Evolutionary conservation across 2,888 invertebrate species (phyloP).

Genomic region (Oxyscelio sp.): DNA sequence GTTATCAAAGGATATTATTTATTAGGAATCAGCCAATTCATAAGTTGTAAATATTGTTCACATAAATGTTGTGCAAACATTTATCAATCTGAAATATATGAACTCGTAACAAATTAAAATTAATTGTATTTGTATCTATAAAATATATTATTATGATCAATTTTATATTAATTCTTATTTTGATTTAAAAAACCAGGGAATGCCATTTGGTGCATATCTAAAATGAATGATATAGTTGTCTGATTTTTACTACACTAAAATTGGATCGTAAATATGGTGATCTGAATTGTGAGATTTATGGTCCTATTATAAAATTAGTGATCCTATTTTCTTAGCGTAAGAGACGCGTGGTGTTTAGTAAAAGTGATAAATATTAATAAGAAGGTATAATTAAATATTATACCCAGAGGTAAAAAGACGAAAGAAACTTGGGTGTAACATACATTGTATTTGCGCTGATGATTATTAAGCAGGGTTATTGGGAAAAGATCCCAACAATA

Average conservation of each 20-base stretch:
- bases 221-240: constrained; percentile 12
- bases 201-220: no score
- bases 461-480: background rate
- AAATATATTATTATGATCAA: no score
- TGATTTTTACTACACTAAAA: constrained; percentile 6
- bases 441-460: constrained; percentile 1
- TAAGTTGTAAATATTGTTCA: no score
- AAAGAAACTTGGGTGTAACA: background rate
- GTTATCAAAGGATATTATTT: no score
- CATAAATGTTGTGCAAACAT: no score
- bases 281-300: background rate
- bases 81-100: no score
- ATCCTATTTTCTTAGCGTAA: constrained; percentile 6
- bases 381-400: background rate
- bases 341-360: constrained; percentile 10
- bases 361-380: constrained; percentile 28
- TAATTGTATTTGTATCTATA: no score
- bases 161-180: no score
- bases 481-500: constrained; percentile 5
- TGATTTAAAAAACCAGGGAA: no score
- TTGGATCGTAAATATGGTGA: constrained; percentile 17
- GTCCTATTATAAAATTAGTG: constrained; percentile 25
- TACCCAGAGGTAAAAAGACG: background rate
- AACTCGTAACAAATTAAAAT: no score
- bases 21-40: no score